Evolutionary conservation across 1,140 invertebrate genomes (phyloP), one percentile per base, ranked within the genome.

Genomic region (Phymorhynchus buccinoides): DNA sequence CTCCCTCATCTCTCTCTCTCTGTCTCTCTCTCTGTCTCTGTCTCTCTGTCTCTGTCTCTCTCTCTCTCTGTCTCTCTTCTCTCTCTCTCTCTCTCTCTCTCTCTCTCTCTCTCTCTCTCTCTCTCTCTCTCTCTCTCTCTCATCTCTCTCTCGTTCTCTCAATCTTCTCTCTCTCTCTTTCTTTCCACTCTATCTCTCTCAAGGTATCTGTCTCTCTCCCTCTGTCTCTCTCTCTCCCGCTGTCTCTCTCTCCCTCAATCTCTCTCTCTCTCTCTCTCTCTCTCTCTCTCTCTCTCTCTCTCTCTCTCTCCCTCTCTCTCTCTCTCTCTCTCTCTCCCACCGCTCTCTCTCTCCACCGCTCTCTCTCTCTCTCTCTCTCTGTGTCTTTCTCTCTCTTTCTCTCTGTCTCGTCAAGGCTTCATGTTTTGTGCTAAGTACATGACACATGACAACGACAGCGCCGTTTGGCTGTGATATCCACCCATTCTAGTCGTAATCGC

Each of bases 291-390:
- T n/a, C n/a, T n/a, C n/a, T n/a, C n/a, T n/a, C n/a, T 6, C 44
- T 48, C 44, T 48, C 44, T 48, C 44, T 48, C 68, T 71, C 35
- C 68, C 68, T n/a, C 68, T 71, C 35, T 35, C n/a, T 71, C 68
- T 71, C 35, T 71, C 27, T 71, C 68, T 71, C 35, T 35, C 27
- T 35, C 68, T 71, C 68, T 35, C 35, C 27, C 68, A 12, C 44
- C 44, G 7, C 44, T 48, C 18, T 48, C 44, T 6, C 18, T 48
- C 6, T 48, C 44, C 44, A 9, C 44, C 18, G 7, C 48, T 52
- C 48, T 52, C 48, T 52, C 48, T 52, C 48, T 52, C 2, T 52
- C 48, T 52, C 2, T 73, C 68, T 73, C 68, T 73, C 35, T 37
- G 0, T 73, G 14, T 73, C 68, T 73, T n/a, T 73, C 35, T 37